Evolutionary conservation across 2,113 vertebrate genomes (phyloP), one percentile per base, ranked within the genome.

Genomic region (Albula goreensis): DNA sequence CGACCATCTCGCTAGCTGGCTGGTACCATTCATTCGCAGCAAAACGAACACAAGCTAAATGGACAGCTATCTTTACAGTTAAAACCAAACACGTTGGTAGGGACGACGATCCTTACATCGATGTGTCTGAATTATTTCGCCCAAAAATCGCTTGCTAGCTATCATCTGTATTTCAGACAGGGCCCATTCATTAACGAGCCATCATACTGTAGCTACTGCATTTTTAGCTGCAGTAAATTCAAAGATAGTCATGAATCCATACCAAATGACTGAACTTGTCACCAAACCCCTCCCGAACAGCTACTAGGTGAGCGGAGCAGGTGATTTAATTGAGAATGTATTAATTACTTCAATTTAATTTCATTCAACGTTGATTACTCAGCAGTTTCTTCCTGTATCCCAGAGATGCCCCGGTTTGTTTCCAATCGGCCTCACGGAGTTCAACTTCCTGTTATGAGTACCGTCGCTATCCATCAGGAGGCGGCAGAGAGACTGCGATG

Each of bases 381-480:
- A 53, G 74, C 57, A 83, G 81, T 56, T 79, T 56, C 85, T 86
- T 83, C 87, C 87, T 78, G 80, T 88, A 52, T 88, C 84, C 87
- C 81, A 88, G 84, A 83, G 87, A 88, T 85, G 87, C 87, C 50
- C 86, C 82, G 56, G 81, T 83, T 70, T 83, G 87, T 86, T 86
- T 83, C 87, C 87, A 86, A 84, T 41, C 78, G 82, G 53, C 56
- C 85, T 80, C 31, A 19, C 60, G n/a, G 77, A 10, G 50, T 66
- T 48, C 87, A 50, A 52, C 82, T 88, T 88, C 87, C 87, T 53
- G 84, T 74, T 66, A 10, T 13, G 31, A 12, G 17, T 52, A 9
- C 56, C n/a, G 57, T 22, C 4, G 3, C 10, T 74, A 15, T 50
- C 19, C 83, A 56, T 50, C 41, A 51, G 53, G 78, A 11, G 70